A percentile compares a stretch with the other conserved stretches of the same genome.
Evolutionary conservation across 2,888 invertebrate species (phyloP).

Genomic region (Drosophila subquinaria): DNA sequence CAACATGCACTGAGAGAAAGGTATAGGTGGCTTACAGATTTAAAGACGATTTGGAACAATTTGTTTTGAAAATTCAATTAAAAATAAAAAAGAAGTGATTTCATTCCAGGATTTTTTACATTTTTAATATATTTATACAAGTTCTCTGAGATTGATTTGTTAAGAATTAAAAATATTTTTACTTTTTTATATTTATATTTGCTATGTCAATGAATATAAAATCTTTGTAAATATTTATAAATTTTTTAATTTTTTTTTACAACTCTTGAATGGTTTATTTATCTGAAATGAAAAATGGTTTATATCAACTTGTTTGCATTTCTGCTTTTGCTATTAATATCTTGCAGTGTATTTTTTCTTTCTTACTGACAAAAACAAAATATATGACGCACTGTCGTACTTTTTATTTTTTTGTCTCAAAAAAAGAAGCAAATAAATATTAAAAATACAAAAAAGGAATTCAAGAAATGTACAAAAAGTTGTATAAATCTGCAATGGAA

Average conservation of each 20-base stretch:
- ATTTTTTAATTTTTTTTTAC: too few species aligned
- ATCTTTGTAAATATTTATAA: too few species aligned
- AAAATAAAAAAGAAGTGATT: background rate
- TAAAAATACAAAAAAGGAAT: conserved; percentile 31
- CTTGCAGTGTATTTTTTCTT: conserved; percentile 16
- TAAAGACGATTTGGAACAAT: background rate
- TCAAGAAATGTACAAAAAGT: conserved; percentile 48
- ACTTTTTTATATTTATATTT: too few species aligned
- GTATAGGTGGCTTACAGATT: too few species aligned
- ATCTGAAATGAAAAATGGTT: too few species aligned
- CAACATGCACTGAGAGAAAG: conserved; percentile 39
- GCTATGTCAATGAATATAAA: too few species aligned
- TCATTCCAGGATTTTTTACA: too few species aligned
- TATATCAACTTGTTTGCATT: background rate
- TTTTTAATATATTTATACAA: too few species aligned
- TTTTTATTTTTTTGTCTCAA: background rate
- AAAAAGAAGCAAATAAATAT: conserved; percentile 42
- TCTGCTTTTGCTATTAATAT: background rate
- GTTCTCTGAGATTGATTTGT: too few species aligned
- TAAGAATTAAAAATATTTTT: too few species aligned
- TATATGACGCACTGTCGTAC: conserved; percentile 37
- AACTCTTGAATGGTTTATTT: too few species aligned
- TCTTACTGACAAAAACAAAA: conserved; percentile 25
- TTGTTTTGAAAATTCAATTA: too few species aligned
- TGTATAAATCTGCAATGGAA: conserved; percentile 49